Evolutionary conservation across 2,888 invertebrate genomes (phyloP), one percentile per base, ranked within the genome.

Genomic region (Hymenopus coronatus): DNA sequence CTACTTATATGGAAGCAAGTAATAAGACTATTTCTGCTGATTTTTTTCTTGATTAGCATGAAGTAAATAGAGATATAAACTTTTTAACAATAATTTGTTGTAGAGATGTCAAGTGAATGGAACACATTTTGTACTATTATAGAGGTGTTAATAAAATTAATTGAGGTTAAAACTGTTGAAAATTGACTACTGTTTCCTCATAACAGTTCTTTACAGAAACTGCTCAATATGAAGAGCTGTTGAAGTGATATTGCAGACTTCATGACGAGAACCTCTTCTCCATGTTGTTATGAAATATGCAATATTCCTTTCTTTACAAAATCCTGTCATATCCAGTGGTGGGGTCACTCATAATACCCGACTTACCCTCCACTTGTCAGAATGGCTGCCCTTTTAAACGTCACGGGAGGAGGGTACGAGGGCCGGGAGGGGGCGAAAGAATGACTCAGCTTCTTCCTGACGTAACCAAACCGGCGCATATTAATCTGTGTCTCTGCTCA

Each of bases 401-500:
- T 70, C 54, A 70, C 54, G 54, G 54, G n/a, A n/a, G 40, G 28
- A 83, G n/a, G 28, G 83, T n/a, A n/a, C 6, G 83, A 30, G 83
- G 28, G 85, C 54, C 54, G 28, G 54, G 25, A n/a, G 86, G 20
- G 82, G 28, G 82, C 33, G 87, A 82, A 88, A 87, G 87, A 88
- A 85, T 85, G 85, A 82, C 82, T 85, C 85, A 84, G 33, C 88
- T 20, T 15, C 83, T 81, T 84, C 83, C 85, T n/a, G 82, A 25
- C 85, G 54, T 86, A 84, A 88, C 84, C 84, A 88, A 70, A 88
- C 84, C 30, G 83, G 28, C 54, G 88, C 84, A 88, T 88, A 88
- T 88, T 88, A 88, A 88, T 88, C 87, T 89, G 83, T 89, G 87
- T 82, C 87, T 28, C 86, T 81, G 85, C 54, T 82, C 87, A 82